A percentile compares a stretch with the other conserved stretches of the same genome.
Conservation (phyloP, 2,113 vertebrate species). For the Drymodes brunneopygia region DNA sequence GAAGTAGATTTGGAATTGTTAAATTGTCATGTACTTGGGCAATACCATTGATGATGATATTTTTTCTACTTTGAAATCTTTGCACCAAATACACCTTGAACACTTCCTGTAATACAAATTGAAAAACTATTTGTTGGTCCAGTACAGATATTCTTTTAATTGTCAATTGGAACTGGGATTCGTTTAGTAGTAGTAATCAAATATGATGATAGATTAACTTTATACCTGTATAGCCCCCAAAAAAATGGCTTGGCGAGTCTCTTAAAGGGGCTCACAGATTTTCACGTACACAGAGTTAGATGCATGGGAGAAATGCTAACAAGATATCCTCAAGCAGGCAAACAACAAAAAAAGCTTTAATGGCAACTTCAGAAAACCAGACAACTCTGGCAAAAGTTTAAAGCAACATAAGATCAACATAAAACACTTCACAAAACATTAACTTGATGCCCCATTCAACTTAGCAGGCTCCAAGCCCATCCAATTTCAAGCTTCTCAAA, state of each 20-base stretch:
- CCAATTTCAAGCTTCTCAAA: background rate
- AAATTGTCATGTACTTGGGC: background rate
- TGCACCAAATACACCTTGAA: background rate
- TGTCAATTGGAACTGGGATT: background rate
- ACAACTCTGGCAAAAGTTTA: background rate
- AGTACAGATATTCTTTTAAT: background rate
- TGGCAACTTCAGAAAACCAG: background rate
- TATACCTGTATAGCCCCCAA: background rate
- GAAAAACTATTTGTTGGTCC: background rate
- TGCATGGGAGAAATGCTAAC: background rate
- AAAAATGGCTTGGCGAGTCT: background rate
- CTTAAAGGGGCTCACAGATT: background rate
- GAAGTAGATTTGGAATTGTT: background rate
- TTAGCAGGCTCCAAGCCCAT: background rate
- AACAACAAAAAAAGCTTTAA: background rate
- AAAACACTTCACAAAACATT: background rate
- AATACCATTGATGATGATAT: background rate
- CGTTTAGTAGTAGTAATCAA: background rate
- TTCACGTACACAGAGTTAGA: fast-evolving
- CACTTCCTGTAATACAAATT: background rate
- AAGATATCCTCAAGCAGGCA: background rate
- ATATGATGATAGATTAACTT: background rate
- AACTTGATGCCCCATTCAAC: background rate
- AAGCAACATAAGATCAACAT: background rate
- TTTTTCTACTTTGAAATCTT: background rate